Base-by-base conservation (phyloP, 1,140 invertebrate species). In the Papilio polyxenes region DNA sequence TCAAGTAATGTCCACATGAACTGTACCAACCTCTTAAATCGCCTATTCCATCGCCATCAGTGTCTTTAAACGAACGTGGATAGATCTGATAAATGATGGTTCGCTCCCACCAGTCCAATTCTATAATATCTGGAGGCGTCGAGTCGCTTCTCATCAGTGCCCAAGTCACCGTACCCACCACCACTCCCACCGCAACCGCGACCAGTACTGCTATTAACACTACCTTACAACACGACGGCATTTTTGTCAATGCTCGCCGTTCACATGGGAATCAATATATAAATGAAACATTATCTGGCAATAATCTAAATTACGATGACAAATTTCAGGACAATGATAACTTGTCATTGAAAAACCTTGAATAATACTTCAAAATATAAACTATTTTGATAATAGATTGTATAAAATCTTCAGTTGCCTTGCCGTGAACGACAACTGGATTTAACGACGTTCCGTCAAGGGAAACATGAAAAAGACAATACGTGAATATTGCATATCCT, bases 31-130 rank as follows among this genome's bases (percentile, higher is more conserved):
- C 96, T 87, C 94, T 93, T 2, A 97, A 83, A 89, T 97, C 96
- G 0, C 97, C 96, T 10, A 96, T 91, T 15, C 97, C 97, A 88
- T 97, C 96, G 8, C 95, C 96, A 90, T 97, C 94, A 6, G 93
- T 95, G 88, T 97, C 97, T 86, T 95, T 95, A 86, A 97, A 97
- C 0, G 96, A 97, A 40, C 96, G 90, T 0, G 96, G 96, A 87
- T 97, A 96, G 0, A 97, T 95, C 87, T 97, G 96, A 89, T 97
- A 97, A 51, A 97, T 95, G 13, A 96, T 91, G 0, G 95, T 94
- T 10, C 94, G 95, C 83, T 96, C 95, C 95, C 96, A 97, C 97
- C 97, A 97, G 94, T 95, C 95, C 65, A 72, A 40, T 15, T 72
- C 65, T 37, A 37, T 37, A 37, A 72, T 72, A 72, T 72, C 65